Percentiles rank a stretch among this genome's conserved stretches.
phyloP scores from a whole-genome alignment of 2,113 vertebrate genomes.

The Sinocyclocheilus anophthalmus region DNA sequence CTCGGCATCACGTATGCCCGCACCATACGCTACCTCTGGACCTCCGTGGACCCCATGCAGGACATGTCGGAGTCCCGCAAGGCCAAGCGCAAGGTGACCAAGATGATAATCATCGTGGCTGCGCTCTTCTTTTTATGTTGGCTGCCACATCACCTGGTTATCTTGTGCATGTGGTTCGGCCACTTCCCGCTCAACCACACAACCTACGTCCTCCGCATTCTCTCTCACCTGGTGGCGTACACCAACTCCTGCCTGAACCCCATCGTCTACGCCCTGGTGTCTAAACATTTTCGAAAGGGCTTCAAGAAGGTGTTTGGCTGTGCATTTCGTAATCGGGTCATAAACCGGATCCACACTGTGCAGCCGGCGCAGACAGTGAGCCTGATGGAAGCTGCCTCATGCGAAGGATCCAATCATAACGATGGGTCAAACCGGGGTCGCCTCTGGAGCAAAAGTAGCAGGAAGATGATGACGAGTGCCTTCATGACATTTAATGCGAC shows the following conservation, averaged over 20 bases:
- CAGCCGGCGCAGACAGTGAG: slow-evolving; percentile 69
- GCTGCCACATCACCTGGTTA: slow-evolving; percentile 85
- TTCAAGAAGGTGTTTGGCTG: slow-evolving; percentile 82
- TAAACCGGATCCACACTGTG: slow-evolving; percentile 65
- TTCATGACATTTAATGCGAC: slow-evolving; percentile 62
- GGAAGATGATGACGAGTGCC: slow-evolving; percentile 47
- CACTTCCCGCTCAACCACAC: slow-evolving; percentile 82
- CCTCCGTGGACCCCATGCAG: slow-evolving; percentile 78
- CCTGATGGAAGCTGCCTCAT: slow-evolving; percentile 73
- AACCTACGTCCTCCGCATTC: slow-evolving; percentile 82
- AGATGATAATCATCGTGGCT: slow-evolving; percentile 83
- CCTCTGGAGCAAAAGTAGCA: slow-evolving; percentile 23
- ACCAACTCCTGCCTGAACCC: slow-evolving; percentile 89
- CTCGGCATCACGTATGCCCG: slow-evolving; percentile 80
- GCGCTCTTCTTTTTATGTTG: slow-evolving; percentile 87
- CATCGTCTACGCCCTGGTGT: slow-evolving; percentile 59
- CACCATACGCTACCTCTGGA: slow-evolving; percentile 84
- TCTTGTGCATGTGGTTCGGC: slow-evolving; percentile 85
- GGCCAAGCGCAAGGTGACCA: slow-evolving; percentile 84
- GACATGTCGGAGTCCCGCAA: slow-evolving; percentile 74
- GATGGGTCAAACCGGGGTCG: slow-evolving; percentile 44
- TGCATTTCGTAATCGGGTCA: slow-evolving; percentile 64
- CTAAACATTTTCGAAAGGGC: slow-evolving; percentile 87
- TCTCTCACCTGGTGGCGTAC: slow-evolving; percentile 84
- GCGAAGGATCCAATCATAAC: slow-evolving; percentile 70